These are phyloP conservation scores for Syngnathus rostellatus DNA, from an alignment of 2,797 vertebrate genomes.

Conservation along the genomic window DNA sequence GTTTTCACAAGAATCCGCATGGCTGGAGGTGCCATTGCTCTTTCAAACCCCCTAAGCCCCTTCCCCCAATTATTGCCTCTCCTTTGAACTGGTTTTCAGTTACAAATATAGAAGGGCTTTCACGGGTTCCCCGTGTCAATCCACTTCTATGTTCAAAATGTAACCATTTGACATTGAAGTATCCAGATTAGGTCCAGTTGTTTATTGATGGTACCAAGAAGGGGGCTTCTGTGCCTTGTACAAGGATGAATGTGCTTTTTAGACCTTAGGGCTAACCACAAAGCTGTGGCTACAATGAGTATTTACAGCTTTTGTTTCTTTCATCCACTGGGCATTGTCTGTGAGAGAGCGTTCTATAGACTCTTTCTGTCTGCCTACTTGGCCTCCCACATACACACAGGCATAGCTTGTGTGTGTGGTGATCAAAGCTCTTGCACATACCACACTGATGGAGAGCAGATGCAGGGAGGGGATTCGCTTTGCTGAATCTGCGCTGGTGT, in stretches of 20 bases:
- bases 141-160: neutral
- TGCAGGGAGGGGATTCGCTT: conserved; percentile 64
- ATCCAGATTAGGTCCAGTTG: neutral
- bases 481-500: conserved; percentile 52
- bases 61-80: conserved; percentile 43
- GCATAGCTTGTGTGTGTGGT: conserved; percentile 25
- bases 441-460: conserved; percentile 74
- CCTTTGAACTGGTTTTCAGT: conserved; percentile 64
- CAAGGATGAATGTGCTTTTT: conserved; percentile 29
- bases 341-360: conserved; percentile 48
- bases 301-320: conserved; percentile 62
- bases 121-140: neutral
- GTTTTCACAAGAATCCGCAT: conserved; percentile 51
- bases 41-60: conserved; percentile 24
- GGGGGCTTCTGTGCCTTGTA: conserved; percentile 12
- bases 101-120: conserved; percentile 40
- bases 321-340: conserved; percentile 54
- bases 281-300: conserved; percentile 48
- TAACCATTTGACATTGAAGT: neutral
- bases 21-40: conserved; percentile 31
- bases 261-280: conserved; percentile 30
- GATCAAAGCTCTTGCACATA: conserved; percentile 70
- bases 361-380: conserved; percentile 52
- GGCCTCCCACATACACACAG: conserved; percentile 24
- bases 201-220: neutral